Evolutionary conservation across 2,888 invertebrate genomes (phyloP).

Genomic region (Conomelus anceps): DNA sequence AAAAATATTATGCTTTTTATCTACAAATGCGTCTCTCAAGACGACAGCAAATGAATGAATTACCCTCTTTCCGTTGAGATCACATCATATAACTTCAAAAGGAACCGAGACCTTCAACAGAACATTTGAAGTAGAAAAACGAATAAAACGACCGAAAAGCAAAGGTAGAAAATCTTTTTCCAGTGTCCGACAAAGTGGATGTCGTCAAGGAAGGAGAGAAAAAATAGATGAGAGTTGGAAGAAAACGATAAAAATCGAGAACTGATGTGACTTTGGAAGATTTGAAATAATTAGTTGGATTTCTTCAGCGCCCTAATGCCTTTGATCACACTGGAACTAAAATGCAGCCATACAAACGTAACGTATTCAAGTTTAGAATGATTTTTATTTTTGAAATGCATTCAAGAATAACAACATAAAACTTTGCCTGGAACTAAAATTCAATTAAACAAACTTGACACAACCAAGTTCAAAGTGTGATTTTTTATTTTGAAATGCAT

Average conservation of each 20-base stretch:
- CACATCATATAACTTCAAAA: background rate
- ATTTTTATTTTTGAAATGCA: background rate
- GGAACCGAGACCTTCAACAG: background rate
- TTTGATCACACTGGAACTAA: background rate
- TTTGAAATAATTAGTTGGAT: background rate
- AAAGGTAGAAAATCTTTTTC: background rate
- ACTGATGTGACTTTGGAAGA: background rate
- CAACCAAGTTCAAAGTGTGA: no score
- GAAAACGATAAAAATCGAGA: background rate
- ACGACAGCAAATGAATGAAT: background rate
- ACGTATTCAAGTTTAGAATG: background rate
- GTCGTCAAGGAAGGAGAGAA: background rate
- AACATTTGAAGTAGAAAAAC: background rate
- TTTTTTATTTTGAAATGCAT: no score
- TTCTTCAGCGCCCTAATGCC: background rate
- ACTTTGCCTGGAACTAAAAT: background rate
- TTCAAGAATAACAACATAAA: background rate
- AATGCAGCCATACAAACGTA: no score
- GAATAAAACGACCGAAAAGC: background rate
- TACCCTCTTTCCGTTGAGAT: background rate
- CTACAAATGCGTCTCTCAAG: background rate
- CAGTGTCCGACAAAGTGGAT: background rate
- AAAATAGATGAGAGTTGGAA: background rate
- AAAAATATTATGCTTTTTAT: background rate
- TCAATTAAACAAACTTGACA: no score